Conservation (phyloP, 92 coral and sea anemone species). For the Paramuricea clavata region DNA sequence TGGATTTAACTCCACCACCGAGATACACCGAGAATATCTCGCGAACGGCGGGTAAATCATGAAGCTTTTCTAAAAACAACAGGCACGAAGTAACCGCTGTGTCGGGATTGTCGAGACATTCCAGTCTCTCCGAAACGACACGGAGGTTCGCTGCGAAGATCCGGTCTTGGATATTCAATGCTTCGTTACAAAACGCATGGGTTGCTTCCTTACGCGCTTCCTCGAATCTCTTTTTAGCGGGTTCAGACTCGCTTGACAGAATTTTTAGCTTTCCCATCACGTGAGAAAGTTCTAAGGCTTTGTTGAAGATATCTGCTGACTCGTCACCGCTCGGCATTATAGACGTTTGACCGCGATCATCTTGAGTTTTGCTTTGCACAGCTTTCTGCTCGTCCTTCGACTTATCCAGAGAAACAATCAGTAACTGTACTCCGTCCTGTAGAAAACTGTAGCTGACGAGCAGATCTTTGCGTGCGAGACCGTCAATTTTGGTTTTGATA, state of each 20-base stretch:
- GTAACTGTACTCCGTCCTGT: too few species aligned
- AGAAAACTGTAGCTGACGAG: background rate
- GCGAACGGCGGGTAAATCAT: slow-evolving; percentile 1
- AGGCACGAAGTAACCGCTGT: background rate
- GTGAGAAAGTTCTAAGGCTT: background rate
- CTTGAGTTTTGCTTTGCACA: background rate
- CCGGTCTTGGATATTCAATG: slow-evolving; percentile 5
- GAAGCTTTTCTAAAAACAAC: slow-evolving; percentile 7
- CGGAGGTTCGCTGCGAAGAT: slow-evolving; percentile 23
- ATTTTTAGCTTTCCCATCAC: background rate
- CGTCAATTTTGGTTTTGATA: background rate
- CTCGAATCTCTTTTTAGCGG: background rate
- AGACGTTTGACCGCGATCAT: background rate
- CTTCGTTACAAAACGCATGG: background rate
- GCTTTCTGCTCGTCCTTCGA: too few species aligned
- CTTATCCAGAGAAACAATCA: too few species aligned
- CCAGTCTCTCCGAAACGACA: background rate
- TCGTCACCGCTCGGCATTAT: background rate
- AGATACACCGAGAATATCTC: slow-evolving; percentile 15
- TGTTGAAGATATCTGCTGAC: background rate
- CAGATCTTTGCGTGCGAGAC: background rate
- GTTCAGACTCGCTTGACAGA: background rate
- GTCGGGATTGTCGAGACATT: background rate
- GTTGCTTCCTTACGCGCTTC: background rate
- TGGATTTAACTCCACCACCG: slow-evolving; percentile 14